A percentile compares a stretch with the other conserved stretches of the same genome.
phyloP scores from a whole-genome alignment of 2,888 invertebrate genomes.

The Acleris cristana region DNA sequence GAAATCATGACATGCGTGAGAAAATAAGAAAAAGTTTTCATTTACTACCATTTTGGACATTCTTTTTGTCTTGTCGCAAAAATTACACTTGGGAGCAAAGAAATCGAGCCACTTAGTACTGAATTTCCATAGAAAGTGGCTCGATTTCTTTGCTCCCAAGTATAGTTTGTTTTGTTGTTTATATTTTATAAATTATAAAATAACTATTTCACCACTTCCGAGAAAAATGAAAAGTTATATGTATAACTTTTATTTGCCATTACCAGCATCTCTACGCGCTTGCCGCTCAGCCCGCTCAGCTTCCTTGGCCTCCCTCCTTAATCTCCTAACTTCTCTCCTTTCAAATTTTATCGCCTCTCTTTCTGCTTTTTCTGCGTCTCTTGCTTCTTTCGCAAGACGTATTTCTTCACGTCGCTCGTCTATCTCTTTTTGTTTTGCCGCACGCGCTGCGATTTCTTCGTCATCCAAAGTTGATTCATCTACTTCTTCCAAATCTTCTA shows the following conservation, averaged over 20 bases:
- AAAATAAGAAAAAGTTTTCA: too few species aligned
- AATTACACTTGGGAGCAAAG: too few species aligned
- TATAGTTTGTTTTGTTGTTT: too few species aligned
- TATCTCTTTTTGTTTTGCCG: slow-evolving; percentile 55
- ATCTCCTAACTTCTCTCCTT: slow-evolving; percentile 61
- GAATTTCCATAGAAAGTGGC: too few species aligned
- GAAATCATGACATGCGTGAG: too few species aligned
- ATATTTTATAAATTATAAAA: too few species aligned
- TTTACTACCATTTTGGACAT: too few species aligned
- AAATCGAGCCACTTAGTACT: too few species aligned
- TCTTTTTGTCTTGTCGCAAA: too few species aligned
- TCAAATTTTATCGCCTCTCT: slow-evolving; percentile 60
- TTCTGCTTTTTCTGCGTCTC: slow-evolving; percentile 58
- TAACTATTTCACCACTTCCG: too few species aligned
- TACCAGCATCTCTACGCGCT: slow-evolving; percentile 64
- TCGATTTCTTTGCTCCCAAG: too few species aligned
- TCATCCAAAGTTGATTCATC: slow-evolving; percentile 72
- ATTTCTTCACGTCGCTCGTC: slow-evolving; percentile 56
- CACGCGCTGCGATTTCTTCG: slow-evolving; percentile 67
- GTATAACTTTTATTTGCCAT: neutral
- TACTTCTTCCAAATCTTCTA: slow-evolving; percentile 70
- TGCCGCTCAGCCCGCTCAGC: slow-evolving; percentile 62
- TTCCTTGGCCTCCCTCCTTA: slow-evolving; percentile 65
- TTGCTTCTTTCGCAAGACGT: slow-evolving; percentile 59
- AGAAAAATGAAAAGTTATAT: too few species aligned